Evolutionary conservation across 2,888 invertebrate species (phyloP).

Genomic region (Polia nebulosa): DNA sequence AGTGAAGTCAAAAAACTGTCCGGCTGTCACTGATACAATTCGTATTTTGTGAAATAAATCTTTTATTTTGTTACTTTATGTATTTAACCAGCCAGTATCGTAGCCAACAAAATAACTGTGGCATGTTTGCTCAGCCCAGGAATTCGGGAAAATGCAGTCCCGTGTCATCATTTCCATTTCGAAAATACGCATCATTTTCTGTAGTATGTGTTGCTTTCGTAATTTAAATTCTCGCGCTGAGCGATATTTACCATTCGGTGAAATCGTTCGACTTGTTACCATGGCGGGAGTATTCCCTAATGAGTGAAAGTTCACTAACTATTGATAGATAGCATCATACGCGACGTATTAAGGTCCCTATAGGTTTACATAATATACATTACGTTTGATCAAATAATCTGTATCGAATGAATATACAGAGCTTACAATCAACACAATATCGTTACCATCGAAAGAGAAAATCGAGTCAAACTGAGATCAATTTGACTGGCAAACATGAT

Average conservation of each 20-base stretch:
- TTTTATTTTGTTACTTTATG: background rate
- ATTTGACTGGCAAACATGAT: constrained; percentile 16
- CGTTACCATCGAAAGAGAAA: background rate
- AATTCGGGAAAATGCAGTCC: constrained; percentile 21
- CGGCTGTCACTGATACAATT: background rate
- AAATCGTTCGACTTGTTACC: constrained; percentile 30
- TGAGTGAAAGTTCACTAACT: constrained; percentile 23
- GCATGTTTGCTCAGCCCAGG: constrained; percentile 9
- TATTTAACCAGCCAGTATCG: background rate
- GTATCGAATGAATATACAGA: constrained; percentile 4
- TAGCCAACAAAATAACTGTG: background rate
- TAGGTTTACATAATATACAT: constrained; percentile 33
- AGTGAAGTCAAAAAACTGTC: background rate
- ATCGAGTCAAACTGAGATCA: constrained; percentile 8
- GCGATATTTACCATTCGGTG: constrained; percentile 9
- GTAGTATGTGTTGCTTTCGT: constrained; percentile 12
- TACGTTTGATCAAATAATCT: constrained; percentile 35
- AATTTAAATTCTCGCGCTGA: constrained; percentile 38
- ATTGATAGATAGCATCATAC: constrained; percentile 27
- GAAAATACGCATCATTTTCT: constrained; percentile 35
- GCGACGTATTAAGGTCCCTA: constrained; percentile 18
- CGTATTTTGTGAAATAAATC: background rate
- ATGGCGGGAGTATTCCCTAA: constrained; percentile 29
- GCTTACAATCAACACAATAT: background rate
- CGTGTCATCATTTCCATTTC: constrained; percentile 26